Evolutionary conservation across 2,888 invertebrate genomes (phyloP).

Genomic region (Oegoconia quadripuncta): DNA sequence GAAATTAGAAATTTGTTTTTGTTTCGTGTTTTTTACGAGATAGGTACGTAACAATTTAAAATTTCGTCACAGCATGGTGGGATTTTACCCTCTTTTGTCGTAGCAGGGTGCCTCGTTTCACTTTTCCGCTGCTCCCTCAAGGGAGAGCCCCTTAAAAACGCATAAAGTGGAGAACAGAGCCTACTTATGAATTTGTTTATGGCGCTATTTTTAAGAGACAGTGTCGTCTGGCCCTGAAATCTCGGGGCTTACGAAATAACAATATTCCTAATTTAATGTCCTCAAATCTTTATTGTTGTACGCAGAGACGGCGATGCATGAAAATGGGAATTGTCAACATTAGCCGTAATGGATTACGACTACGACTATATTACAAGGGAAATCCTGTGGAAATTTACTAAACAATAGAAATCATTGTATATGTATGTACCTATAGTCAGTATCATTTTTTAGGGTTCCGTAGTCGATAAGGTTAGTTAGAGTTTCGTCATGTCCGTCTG

Average conservation of each 20-base stretch:
- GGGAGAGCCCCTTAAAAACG: slow-evolving; percentile 66
- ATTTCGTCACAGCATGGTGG: slow-evolving; percentile 22
- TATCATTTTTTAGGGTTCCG: too few relatives aligned
- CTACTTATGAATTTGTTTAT: slow-evolving; percentile 79
- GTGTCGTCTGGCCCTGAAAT: slow-evolving; percentile 39
- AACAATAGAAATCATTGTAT: too few relatives aligned
- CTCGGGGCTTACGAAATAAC: slow-evolving; percentile 50
- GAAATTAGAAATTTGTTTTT: slow-evolving; percentile 9
- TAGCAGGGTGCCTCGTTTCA: slow-evolving; percentile 67
- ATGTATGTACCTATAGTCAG: too few relatives aligned
- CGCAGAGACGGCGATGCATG: background rate
- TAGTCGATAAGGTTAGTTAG: too few relatives aligned
- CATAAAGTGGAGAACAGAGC: slow-evolving; percentile 68
- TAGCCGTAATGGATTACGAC: too few relatives aligned
- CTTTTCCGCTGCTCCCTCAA: slow-evolving; percentile 55
- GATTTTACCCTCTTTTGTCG: slow-evolving; percentile 43
- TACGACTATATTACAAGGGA: too few relatives aligned
- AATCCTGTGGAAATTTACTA: too few relatives aligned
- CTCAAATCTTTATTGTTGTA: slow-evolving; percentile 46
- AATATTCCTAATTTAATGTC: slow-evolving; percentile 60
- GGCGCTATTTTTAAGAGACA: slow-evolving; percentile 58
- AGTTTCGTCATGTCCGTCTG: too few relatives aligned
- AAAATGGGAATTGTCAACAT: too few relatives aligned
- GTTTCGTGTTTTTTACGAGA: slow-evolving; percentile 5
- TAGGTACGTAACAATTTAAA: slow-evolving; percentile 13